These are phyloP conservation scores for Lutraria rhynchaena DNA, from an alignment of 1,140 invertebrate species.

Conservation along the genomic window DNA sequence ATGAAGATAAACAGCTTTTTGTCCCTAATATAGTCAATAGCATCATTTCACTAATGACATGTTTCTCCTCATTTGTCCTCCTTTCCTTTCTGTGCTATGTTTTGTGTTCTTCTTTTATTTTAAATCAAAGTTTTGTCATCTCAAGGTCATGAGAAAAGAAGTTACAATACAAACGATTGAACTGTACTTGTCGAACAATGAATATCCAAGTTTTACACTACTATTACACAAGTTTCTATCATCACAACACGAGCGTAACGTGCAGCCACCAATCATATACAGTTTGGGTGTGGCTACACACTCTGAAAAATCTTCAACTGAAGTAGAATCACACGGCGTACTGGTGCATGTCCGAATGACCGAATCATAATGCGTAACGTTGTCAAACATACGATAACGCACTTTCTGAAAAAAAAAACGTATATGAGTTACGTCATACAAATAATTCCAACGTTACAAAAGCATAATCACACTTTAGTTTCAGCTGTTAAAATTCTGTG, in stretches of 20 bases:
- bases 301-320: slow-evolving; percentile 15
- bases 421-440: neutral
- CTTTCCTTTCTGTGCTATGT: no score
- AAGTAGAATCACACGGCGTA: neutral
- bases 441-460: neutral
- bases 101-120: no score
- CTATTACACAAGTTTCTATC: slow-evolving; percentile 31
- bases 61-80: no score
- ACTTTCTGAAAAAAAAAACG: slow-evolving; percentile 42
- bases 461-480: slow-evolving; percentile 4
- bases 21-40: no score
- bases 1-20: no score
- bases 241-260: slow-evolving; percentile 18
- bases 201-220: no score
- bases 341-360: slow-evolving; percentile 29
- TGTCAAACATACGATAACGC: slow-evolving; percentile 42
- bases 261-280: slow-evolving; percentile 45
- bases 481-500: no score
- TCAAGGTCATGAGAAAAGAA: no score
- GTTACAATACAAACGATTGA: no score
- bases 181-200: no score
- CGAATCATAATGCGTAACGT: slow-evolving; percentile 43
- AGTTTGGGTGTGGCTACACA: slow-evolving; percentile 44
- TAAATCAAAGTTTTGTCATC: no score
- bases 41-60: no score